Percentiles rank a stretch among this genome's conserved stretches.
phyloP scores from a whole-genome alignment of 2,888 invertebrate genomes.

The Plebejus melissa region DNA sequence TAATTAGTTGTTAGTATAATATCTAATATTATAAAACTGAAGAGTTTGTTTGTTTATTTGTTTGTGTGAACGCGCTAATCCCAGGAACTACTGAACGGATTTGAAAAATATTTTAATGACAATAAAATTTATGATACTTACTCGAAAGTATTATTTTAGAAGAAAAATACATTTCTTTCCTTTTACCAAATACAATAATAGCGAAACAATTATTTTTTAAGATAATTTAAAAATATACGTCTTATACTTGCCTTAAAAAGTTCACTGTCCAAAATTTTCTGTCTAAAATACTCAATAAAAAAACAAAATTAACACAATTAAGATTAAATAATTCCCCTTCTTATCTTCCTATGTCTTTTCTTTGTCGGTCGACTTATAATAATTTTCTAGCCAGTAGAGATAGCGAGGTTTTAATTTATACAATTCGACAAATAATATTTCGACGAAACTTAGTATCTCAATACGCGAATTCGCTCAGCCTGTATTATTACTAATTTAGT shows the following conservation, averaged over 20 bases:
- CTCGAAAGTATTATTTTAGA: no score
- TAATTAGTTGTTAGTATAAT: no score
- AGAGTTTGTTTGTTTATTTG: no score
- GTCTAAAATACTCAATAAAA: background rate
- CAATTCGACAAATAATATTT: background rate
- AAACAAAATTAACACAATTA: background rate
- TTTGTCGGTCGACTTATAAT: background rate
- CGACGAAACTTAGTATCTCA: background rate
- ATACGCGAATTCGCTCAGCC: no score
- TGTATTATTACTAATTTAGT: no score
- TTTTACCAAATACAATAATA: background rate
- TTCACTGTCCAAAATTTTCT: background rate
- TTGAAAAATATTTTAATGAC: no score
- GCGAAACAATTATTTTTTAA: background rate
- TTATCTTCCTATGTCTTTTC: slow-evolving; percentile 17
- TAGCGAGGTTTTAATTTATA: slow-evolving; percentile 13
- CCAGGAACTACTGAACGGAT: no score
- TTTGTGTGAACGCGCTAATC: no score
- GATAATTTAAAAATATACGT: background rate
- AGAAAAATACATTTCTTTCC: no score
- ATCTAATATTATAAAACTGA: no score
- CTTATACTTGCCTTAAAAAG: background rate
- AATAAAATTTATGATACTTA: no score
- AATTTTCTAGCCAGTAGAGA: background rate
- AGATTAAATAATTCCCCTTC: background rate